Base-by-base conservation (phyloP, 2,888 invertebrate genomes). In the Folsomia candida region DNA sequence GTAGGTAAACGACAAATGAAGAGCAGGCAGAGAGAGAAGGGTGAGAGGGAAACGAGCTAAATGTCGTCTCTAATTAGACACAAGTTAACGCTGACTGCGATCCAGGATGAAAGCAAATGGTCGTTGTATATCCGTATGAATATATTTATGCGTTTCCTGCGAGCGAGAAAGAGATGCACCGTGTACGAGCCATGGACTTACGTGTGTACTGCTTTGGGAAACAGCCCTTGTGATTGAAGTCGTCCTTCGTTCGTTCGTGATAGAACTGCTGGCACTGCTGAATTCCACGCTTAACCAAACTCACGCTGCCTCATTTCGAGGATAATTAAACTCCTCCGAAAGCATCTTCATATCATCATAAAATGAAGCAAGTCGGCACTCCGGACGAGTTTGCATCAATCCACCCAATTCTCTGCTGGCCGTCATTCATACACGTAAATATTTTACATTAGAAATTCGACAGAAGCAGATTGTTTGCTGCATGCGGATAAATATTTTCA, bases 61-160 rank as follows among this genome's bases (percentile, higher is more conserved):
- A 74, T 74, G 73, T 74, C 71, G 71, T 69, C 71, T 74, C 69
- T 74, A 74, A 74, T 74, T 74, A 74, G 71, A 74, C 71, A 74
- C 73, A 74, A 74, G 73, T 74, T 74, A 74, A 74, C 71, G 73
- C 73, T 71, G 73, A 73, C 59, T 28, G 11, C 11, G n/a, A 47
- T 22, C 3, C 26, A 6, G 63, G 63, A 64, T 64, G 63, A 64
- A 64, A 64, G 63, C 37, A 64, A n/a, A 47, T 64, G 63, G 63
- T 64, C 63, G 24, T 47, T 64, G 14, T 64, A 3, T 47, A 64
- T 54, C 54, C 62, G 29, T 29, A 62, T 67, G 37, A 67, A 37
- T 67, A 59, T 67, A 67, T 57, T 57, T 58, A 58, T 58, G 58
- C 67, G 14, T 67, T 67, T 58, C 67, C 24, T 20, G 14, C 18